Conservation (phyloP, 2,797 vertebrate species). For the Poecilia wingei region DNA sequence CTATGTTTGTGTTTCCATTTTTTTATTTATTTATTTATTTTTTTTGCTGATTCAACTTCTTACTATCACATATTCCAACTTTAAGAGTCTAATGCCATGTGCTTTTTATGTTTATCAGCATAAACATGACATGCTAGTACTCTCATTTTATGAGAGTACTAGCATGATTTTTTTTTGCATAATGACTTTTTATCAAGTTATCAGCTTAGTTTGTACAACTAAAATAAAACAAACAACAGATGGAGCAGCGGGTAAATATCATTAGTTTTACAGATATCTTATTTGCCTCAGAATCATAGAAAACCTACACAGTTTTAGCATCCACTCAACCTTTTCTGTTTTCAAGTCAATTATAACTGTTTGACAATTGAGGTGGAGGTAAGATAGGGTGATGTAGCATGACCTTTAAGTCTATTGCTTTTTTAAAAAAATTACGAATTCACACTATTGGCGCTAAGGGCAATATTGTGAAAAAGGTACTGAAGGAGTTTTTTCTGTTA, state of each 20-base stretch:
- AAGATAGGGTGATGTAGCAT: not conserved
- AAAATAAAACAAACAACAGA: conserved; percentile 18
- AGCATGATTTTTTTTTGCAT: not conserved
- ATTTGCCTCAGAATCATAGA: not conserved
- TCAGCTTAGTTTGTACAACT: conserved; percentile 9
- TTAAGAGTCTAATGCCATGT: not conserved
- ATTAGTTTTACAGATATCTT: conserved; percentile 13
- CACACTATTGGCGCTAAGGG: not conserved
- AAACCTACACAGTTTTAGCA: not conserved
- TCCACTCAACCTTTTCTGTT: not conserved
- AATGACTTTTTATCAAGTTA: not conserved
- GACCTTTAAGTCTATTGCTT: not conserved
- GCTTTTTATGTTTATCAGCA: not conserved
- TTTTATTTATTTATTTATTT: not conserved
- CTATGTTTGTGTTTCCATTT: not conserved
- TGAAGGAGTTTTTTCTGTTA: not conserved
- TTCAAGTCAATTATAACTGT: not conserved
- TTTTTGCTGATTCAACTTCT: not conserved
- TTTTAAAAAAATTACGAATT: not conserved
- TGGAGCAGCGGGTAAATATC: conserved; percentile 21
- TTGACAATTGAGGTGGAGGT: not conserved
- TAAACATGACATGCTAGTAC: not conserved
- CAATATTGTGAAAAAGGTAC: not conserved
- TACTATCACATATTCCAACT: not conserved
- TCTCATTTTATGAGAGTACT: not conserved